These are phyloP conservation scores for Dusona sp. DNA, from an alignment of 2,888 invertebrate species.

Conservation along the genomic window DNA sequence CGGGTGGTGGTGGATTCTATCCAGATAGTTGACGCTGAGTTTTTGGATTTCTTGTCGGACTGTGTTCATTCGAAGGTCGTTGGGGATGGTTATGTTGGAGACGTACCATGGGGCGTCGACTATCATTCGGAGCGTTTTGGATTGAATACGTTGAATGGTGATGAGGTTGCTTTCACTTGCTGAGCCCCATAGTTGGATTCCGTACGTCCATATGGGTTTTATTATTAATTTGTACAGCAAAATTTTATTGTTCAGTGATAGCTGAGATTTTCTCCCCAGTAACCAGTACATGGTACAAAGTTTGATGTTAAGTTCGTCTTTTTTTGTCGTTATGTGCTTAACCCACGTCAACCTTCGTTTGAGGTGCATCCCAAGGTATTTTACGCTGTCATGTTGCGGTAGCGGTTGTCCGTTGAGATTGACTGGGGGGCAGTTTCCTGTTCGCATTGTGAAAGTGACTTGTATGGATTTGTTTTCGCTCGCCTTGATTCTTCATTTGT, in stretches of 20 bases:
- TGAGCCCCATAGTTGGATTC: constrained; percentile 59
- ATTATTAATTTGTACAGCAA: constrained; percentile 61
- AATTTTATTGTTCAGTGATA: constrained; percentile 58
- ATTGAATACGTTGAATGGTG: constrained; percentile 17
- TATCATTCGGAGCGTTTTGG: neutral
- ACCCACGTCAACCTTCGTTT: constrained; percentile 68
- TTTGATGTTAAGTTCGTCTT: constrained; percentile 57
- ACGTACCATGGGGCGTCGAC: constrained; percentile 22
- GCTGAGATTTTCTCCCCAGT: constrained; percentile 52
- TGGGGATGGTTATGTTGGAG: neutral
- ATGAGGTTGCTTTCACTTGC: constrained; percentile 24
- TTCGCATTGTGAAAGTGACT: constrained; percentile 67
- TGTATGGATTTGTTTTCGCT: constrained; percentile 31
- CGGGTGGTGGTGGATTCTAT: neutral
- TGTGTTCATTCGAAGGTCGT: constrained; percentile 1
- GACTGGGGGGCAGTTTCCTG: constrained; percentile 50
- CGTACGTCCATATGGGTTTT: constrained; percentile 65
- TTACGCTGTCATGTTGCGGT: constrained; percentile 61
- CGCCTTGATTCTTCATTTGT: constrained; percentile 31
- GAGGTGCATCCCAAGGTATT: constrained; percentile 72
- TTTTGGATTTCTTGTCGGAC: constrained; percentile 4
- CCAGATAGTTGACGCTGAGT: neutral
- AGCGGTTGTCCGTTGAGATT: constrained; percentile 59
- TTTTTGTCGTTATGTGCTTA: constrained; percentile 65
- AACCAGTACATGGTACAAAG: constrained; percentile 58